Evolutionary conservation across 1,140 invertebrate genomes (phyloP).

Genomic region (Drosophila equinoxialis): DNA sequence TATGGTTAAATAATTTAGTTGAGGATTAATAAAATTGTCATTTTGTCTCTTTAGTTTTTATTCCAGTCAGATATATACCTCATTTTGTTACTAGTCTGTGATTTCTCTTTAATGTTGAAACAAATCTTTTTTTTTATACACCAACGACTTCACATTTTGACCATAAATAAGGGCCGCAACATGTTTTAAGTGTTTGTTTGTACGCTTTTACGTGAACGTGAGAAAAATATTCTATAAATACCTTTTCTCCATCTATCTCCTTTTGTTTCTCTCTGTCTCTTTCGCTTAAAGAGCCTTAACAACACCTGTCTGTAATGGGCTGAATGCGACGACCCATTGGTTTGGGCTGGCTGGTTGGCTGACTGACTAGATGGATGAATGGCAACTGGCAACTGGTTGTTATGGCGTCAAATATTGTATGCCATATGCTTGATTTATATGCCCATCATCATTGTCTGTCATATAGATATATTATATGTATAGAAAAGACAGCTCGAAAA

Average conservation of each 20-base stretch:
- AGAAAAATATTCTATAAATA: constrained; percentile 42
- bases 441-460: constrained; percentile 22
- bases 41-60: no score
- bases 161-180: constrained; percentile 60
- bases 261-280: neutral
- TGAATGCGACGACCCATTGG: neutral
- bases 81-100: neutral
- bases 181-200: constrained; percentile 54
- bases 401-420: constrained; percentile 24
- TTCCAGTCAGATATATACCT: neutral
- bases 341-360: neutral
- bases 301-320: constrained; percentile 41
- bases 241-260: neutral
- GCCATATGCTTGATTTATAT: constrained; percentile 61
- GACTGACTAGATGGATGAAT: neutral
- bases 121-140: neutral
- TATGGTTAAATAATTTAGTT: no score
- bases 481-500: constrained; percentile 25
- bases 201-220: constrained; percentile 42
- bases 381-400: constrained; percentile 22
- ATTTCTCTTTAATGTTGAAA: neutral
- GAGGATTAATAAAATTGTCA: no score
- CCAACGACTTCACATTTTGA: constrained; percentile 49
- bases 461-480: constrained; percentile 20
- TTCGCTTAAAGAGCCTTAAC: constrained; percentile 5